Base-by-base conservation (phyloP, 1,140 invertebrate species). In the Cherax quadricarinatus region DNA sequence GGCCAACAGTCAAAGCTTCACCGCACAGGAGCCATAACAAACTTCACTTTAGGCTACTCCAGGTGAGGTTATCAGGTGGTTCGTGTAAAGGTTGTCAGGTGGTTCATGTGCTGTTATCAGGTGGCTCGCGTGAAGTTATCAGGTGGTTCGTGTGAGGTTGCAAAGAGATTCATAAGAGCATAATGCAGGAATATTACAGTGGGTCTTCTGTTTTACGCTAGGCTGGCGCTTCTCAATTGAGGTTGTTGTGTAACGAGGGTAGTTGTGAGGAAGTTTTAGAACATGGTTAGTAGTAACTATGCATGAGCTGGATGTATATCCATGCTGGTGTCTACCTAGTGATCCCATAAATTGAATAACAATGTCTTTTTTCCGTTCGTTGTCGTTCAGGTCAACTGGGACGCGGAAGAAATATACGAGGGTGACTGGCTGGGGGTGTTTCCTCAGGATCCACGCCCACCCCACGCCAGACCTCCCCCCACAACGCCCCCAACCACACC, bases 371-470 rank as follows among this genome's bases (percentile, higher is more conserved):
- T 14, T 14, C 3, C 1, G 9, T 57, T 57, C 53, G 5, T 57
- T 57, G 14, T 57, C 53, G 30, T 16, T 12, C 70, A 91, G 87
- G 51, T 89, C 41, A 89, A 93, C 83, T 93, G 92, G 92, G 92
- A 93, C 49, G 92, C 92, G 2, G 88, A 91, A 49, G 73, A 83
- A 57, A 48, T 93, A 5, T 30, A 57, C 16, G 88, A 84, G 24
- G 91, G 89, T 16, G 94, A 94, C 70, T 92, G 60, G 84, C 89
- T 94, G 14, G 93, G 93, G 1, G 70, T 94, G 18, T 94, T 94
- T 48, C n/a, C 86, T 24, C 21, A 87, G 48, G 93, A 94, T 81
- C 94, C 94, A 4, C 62, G 62, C 7, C 49, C n/a, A 4, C 21
- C 73, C 1, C 78, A 88, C 66, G 16, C 70, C 9, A 78, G 75